Base-by-base conservation (phyloP, 2,888 invertebrate species). In the Agrochola lychnidis region DNA sequence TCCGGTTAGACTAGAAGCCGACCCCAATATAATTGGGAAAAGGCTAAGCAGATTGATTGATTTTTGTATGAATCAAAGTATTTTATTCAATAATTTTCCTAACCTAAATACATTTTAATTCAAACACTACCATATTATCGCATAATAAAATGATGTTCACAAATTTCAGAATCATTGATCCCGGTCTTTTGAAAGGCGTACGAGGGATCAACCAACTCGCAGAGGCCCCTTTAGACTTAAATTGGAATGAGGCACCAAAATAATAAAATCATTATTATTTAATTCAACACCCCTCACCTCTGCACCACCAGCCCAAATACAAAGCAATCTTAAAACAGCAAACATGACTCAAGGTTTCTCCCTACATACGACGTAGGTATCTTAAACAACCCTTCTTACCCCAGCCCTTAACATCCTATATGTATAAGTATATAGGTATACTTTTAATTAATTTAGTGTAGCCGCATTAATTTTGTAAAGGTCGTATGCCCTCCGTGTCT, bases 311-410 rank as follows among this genome's bases (percentile, higher is more conserved):
- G 53, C 68, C 64, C 73, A 85, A 90, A 87, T 83, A 87, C 81
- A 80, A 68, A 84, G 86, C 85, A 89, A 90, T 89, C 84, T 88
- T 83, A 73, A 74, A 76, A 73, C 71, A 73, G 83, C 81, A 89
- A 87, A 90, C 87, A 86, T 78, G 77, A 67, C 66, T 70, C 76
- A 63, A 78, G 68, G 63, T 74, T 30, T 6, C 22, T 45, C 19
- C 22, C 25, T n/a, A 36, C 62, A 62, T 45, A 4, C 4, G n/a
- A 36, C n/a, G n/a, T 36, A 16, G 36, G 36, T 16, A 81, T 79
- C 79, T 83, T 79, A 59, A 76, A 78, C 76, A 72, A 83, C 79
- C 82, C 70, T 79, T 73, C 63, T 73, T 67, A 76, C 53, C 57
- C 66, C 42, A 36, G 22, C 63, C 72, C 66, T 67, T 51, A 68